These are phyloP conservation scores for Tetragonula clypearis DNA, from an alignment of 1,140 invertebrate genomes.

Conservation along the genomic window DNA sequence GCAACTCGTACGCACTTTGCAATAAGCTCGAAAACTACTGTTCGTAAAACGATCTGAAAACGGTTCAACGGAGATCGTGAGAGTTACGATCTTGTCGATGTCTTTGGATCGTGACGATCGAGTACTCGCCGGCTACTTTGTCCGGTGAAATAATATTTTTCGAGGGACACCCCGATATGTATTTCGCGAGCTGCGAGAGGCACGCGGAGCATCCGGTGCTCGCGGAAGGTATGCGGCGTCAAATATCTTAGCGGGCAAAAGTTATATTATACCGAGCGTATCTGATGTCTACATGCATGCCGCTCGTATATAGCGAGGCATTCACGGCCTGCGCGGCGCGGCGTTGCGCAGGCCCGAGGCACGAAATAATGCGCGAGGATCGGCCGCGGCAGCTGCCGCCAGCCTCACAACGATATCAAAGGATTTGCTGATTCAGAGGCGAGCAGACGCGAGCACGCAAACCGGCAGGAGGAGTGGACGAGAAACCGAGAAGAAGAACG, in stretches of 20 bases:
- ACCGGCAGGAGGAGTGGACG: slow-evolving; percentile 4
- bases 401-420: slow-evolving; percentile 62
- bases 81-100: no score
- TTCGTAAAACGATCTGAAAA: no score
- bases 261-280: slow-evolving; percentile 59
- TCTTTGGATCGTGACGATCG: background rate
- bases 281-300: slow-evolving; percentile 68
- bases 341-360: slow-evolving; percentile 47
- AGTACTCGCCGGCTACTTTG: no score
- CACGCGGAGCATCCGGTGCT: slow-evolving; percentile 40
- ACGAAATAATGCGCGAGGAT: slow-evolving; percentile 67
- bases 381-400: slow-evolving; percentile 65
- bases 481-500: background rate
- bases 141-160: slow-evolving; percentile 33
- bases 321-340: slow-evolving; percentile 23
- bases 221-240: slow-evolving; percentile 57
- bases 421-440: slow-evolving; percentile 70
- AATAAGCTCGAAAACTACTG: no score
- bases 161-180: slow-evolving; percentile 28
- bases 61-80: no score
- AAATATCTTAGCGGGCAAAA: slow-evolving; percentile 58
- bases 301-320: slow-evolving; percentile 58
- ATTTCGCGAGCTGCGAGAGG: slow-evolving; percentile 16
- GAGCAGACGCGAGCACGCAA: slow-evolving; percentile 38
- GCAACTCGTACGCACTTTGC: no score